Evolutionary conservation across 2,113 vertebrate genomes (phyloP), one percentile per base, ranked within the genome.

Genomic region (Phylloscopus whistleri): DNA sequence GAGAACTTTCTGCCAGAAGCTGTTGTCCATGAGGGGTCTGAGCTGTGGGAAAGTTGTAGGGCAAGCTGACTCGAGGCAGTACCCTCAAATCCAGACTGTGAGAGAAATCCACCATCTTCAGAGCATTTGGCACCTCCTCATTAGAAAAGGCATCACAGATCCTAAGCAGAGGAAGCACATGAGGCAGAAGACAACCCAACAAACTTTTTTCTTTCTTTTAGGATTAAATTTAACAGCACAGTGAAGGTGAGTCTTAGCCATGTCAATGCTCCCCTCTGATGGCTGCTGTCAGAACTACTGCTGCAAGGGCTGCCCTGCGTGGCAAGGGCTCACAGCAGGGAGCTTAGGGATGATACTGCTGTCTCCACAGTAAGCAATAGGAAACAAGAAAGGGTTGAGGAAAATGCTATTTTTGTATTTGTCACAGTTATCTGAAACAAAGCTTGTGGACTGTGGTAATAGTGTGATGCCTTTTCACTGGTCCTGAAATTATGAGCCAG

Each of bases 91-190:
- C 98, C 73, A 99, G 85, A 3, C 98, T 98, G 84, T 97, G 97
- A 56, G 98, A 99, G 91, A 99, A 99, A 96, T 99, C 98, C 87
- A 98, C 91, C 11, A 98, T 90, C 93, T 98, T 97, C 93, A 99
- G 93, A 90, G 96, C 97, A 53, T 95, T 93, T 49, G 93, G 28
- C 74, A 93, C 91, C 69, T 93, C 89, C 43, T 94, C 91, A 20
- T 67, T 91, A 46, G 93, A 95, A 95, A 97, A 97, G 0, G 95
- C 87, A 73, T 97, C 96, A 0, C 97, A 97, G 77, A 98, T 97
- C 87, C 98, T 98, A 87, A 92, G 73, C 52, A 86, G 74, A 97
- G 63, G 86, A 95, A 97, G 76, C 39, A 92, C 78, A 75, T 20
- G 37, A 87, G 81, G 87, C 43, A 67, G 15, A 79, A 88, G 60